A percentile compares a stretch with the other conserved stretches of the same genome.
phyloP scores from a whole-genome alignment of 2,888 invertebrate genomes.

The Heteromurus nitidus region DNA sequence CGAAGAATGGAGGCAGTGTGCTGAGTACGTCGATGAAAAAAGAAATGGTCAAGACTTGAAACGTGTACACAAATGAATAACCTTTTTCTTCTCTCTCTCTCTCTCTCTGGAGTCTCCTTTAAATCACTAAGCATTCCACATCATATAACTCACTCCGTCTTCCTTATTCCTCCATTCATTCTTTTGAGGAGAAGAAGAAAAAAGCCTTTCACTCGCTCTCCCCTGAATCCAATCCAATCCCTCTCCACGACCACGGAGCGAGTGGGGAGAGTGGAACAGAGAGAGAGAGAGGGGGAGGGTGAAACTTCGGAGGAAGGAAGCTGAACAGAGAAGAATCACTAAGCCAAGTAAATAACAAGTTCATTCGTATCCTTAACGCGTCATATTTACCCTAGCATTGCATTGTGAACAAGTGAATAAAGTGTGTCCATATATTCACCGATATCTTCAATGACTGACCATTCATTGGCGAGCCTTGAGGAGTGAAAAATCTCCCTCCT shows the following conservation, averaged over 20 bases:
- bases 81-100: slow-evolving; percentile 18
- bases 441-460: slow-evolving; percentile 36
- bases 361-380: neutral
- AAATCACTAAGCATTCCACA: slow-evolving; percentile 54
- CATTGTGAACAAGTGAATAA: neutral
- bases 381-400: neutral
- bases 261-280: slow-evolving; percentile 37
- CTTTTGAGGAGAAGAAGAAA: neutral
- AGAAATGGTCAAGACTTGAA: slow-evolving; percentile 24
- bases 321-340: slow-evolving; percentile 25
- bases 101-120: slow-evolving; percentile 49
- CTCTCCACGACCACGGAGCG: slow-evolving; percentile 37
- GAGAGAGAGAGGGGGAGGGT: slow-evolving; percentile 42
- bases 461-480: slow-evolving; percentile 1
- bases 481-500: neutral
- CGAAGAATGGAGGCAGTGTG: no score
- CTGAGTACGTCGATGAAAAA: neutral
- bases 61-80: slow-evolving; percentile 28
- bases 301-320: slow-evolving; percentile 51
- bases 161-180: slow-evolving; percentile 41
- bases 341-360: no score
- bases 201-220: slow-evolving; percentile 32
- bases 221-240: slow-evolving; percentile 28
- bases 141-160: slow-evolving; percentile 38
- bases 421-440: no score